Base-by-base conservation (phyloP, 2,888 invertebrate species). In the Lycia hirtaria region DNA sequence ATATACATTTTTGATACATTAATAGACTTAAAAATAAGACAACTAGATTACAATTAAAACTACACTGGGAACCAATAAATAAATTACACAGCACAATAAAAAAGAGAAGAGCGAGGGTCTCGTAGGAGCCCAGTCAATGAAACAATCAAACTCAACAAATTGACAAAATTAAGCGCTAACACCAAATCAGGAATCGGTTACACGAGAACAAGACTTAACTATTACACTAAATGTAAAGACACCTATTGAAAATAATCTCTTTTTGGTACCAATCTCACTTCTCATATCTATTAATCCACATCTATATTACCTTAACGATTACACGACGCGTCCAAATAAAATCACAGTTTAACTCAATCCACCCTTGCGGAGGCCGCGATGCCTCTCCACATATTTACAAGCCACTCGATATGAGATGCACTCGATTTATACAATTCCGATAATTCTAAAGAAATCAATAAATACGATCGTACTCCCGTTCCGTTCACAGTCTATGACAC, bases 241-340 rank as follows among this genome's bases (percentile, higher is more conserved):
- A 79, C 72, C 81, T 85, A 83, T 67, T 70, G 78, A 81, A 81
- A 81, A 83, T 86, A 88, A 91, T 90, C 88, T 88, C 87, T 90
- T 91, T 91, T 91, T 90, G 91, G 91, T 90, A 89, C 82, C 81
- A 83, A 87, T 91, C 91, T 91, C 91, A 91, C 90, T 90, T 87
- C 75, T 83, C 79, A 82, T 78, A 81, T 79, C 81, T 78, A 83
- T 79, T 66, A 78, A 76, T 70, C 76, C 66, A 74, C 65, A 62
- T 65, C 78, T 81, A 81, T 74, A 45, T 78, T 78, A 83, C 78
- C 79, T 83, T 82, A 82, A 69, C 81, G 71, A 82, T 20, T 77
- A 72, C 80, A 78, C 78, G 79, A 81, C 73, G 78, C 76, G 75
- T 83, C 81, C 73, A 84, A 87, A 84, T 80, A 84, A 82, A 89